These are phyloP conservation scores for Notarius quadriscutis DNA, from an alignment of 2,113 vertebrate genomes.

Conservation along the genomic window DNA sequence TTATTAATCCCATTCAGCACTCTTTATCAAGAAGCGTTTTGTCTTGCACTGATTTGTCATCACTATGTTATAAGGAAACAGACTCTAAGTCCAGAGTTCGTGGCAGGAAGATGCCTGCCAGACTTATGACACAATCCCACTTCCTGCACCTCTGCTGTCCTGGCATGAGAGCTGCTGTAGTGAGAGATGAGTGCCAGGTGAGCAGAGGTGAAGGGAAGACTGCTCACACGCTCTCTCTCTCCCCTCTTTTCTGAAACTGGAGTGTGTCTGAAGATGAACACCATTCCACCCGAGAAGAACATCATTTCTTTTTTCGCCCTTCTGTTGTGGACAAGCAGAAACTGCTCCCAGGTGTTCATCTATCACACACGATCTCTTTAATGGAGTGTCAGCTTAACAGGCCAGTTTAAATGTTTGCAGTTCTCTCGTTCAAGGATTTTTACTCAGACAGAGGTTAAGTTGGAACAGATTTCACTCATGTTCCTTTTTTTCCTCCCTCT, in stretches of 20 bases:
- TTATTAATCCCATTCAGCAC: conserved; percentile 44
- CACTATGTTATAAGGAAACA: conserved; percentile 52
- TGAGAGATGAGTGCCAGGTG: conserved; percentile 44
- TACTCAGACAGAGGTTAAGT: conserved; percentile 53
- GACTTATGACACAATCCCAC: conserved; percentile 39
- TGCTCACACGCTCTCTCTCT: background rate
- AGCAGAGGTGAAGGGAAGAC: conserved; percentile 24
- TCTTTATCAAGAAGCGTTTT: conserved; percentile 27
- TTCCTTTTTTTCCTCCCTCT: conserved; percentile 12
- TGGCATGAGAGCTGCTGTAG: conserved; percentile 18
- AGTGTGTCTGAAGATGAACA: conserved; percentile 34
- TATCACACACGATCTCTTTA: conserved; percentile 73
- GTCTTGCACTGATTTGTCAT: conserved; percentile 49
- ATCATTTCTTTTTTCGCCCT: conserved; percentile 41
- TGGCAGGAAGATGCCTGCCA: conserved; percentile 37
- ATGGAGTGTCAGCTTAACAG: conserved; percentile 75
- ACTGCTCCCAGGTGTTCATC: conserved; percentile 69
- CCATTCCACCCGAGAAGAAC: conserved; percentile 18
- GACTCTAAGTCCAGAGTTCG: conserved; percentile 7
- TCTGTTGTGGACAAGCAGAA: conserved; percentile 68
- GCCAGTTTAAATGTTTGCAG: conserved; percentile 62
- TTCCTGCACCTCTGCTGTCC: conserved; percentile 41
- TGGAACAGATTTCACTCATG: conserved; percentile 46
- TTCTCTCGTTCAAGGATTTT: conserved; percentile 57
- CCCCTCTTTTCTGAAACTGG: conserved; percentile 4